These are phyloP conservation scores for Tipula helvola DNA, from an alignment of 2,888 invertebrate genomes.

Conservation along the genomic window DNA sequence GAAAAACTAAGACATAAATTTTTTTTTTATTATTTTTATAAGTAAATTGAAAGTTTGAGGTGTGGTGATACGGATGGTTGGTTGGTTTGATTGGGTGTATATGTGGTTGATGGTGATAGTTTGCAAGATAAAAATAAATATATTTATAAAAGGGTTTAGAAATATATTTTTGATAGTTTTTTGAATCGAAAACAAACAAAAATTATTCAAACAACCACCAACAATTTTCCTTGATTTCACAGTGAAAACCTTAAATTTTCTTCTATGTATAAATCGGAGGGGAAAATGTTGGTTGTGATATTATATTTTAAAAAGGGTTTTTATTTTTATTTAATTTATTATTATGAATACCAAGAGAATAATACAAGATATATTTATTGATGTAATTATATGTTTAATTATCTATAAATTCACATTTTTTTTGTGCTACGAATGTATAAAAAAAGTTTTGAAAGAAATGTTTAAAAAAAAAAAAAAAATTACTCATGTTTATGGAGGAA, in stretches of 20 bases:
- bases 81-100: not conserved
- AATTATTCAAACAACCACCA: not conserved
- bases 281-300: not conserved
- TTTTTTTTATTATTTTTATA: not conserved
- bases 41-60: conserved; percentile 4
- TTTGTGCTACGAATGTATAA: not conserved
- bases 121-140: not conserved
- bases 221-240: not conserved
- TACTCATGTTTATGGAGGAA: not conserved
- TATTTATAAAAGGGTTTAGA: not conserved
- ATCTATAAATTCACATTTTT: not conserved
- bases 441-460: not conserved
- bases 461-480: not conserved
- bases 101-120: not conserved
- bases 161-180: not conserved
- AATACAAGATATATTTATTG: conserved; percentile 4
- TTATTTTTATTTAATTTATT: not conserved
- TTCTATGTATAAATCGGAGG: not conserved
- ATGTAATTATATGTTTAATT: conserved; percentile 4
- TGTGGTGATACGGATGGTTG: not conserved
- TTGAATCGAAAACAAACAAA: not conserved
- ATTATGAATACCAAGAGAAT: conserved; percentile 4
- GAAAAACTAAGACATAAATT: not conserved
- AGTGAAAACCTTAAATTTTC: not conserved
- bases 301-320: not conserved